A percentile compares a stretch with the other conserved stretches of the same genome.
phyloP scores from a whole-genome alignment of 2,888 invertebrate genomes.

The Coremacera marginata region DNA sequence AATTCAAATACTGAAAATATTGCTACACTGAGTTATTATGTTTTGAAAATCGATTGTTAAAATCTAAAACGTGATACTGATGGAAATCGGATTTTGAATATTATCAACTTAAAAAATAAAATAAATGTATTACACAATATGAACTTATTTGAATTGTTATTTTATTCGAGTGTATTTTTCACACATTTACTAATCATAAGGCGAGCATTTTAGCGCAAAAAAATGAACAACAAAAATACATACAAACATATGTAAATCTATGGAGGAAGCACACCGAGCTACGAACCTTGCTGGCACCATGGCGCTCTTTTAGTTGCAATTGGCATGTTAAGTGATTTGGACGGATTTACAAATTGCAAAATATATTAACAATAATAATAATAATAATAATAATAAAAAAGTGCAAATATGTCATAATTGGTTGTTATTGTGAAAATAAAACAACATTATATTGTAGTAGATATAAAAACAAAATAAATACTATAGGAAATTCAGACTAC shows the following conservation, averaged over 20 bases:
- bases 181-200: slow-evolving; percentile 21
- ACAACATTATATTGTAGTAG: background rate
- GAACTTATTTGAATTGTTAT: background rate
- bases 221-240: too few relatives aligned
- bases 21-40: too few relatives aligned
- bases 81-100: too few relatives aligned
- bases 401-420: background rate
- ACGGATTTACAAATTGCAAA: slow-evolving; percentile 20
- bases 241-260: slow-evolving; percentile 6
- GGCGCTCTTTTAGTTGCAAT: slow-evolving; percentile 42
- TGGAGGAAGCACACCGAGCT: slow-evolving; percentile 25
- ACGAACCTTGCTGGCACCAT: slow-evolving; percentile 18
- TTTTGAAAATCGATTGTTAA: too few relatives aligned
- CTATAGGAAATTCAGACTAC: background rate
- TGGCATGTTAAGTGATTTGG: slow-evolving; percentile 41
- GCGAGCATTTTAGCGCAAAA: slow-evolving; percentile 14
- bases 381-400: too few relatives aligned
- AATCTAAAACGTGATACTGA: too few relatives aligned
- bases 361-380: background rate
- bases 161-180: slow-evolving; percentile 18
- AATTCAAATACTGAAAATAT: too few relatives aligned
- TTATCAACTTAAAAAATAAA: too few relatives aligned
- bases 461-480: background rate
- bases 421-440: slow-evolving; percentile 4
- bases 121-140: too few relatives aligned